phyloP scores from a whole-genome alignment of 2,888 invertebrate species.

The Tryphoninae sp. region DNA sequence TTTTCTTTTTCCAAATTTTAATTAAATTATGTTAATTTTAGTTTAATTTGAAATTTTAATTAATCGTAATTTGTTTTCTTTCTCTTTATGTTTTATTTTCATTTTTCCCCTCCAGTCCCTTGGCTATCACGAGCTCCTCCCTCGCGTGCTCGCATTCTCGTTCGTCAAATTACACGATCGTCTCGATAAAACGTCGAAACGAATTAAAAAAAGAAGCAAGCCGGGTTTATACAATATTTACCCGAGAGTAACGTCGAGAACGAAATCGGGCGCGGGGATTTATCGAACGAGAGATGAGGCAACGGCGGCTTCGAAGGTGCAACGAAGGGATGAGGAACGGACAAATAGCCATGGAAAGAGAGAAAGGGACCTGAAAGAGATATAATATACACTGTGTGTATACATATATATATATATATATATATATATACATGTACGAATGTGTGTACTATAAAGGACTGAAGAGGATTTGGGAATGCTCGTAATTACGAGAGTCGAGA shows the following conservation, averaged over 20 bases:
- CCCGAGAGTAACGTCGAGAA: too few species aligned
- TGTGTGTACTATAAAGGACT: not conserved
- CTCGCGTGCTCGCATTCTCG: too few species aligned
- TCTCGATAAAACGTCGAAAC: too few species aligned
- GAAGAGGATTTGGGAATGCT: conserved; percentile 54
- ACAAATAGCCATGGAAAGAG: not conserved
- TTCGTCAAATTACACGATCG: too few species aligned
- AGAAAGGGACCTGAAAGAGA: not conserved
- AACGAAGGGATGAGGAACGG: not conserved
- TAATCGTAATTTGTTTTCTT: conserved; percentile 3
- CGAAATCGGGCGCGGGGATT: not conserved
- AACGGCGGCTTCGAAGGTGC: not conserved
- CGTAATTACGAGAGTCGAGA: conserved; percentile 58
- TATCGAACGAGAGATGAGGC: not conserved
- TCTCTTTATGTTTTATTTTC: conserved; percentile 4
- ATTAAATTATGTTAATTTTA: too few species aligned
- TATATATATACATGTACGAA: conserved; percentile 12
- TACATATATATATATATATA: not conserved
- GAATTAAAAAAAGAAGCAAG: too few species aligned
- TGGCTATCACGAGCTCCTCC: not conserved
- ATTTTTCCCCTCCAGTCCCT: not conserved
- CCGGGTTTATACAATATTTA: not conserved
- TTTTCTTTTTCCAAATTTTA: too few species aligned
- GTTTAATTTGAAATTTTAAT: too few species aligned
- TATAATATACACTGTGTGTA: not conserved